Conservation (phyloP, 1,140 invertebrate species). For the Phenacoccus solenopsis region DNA sequence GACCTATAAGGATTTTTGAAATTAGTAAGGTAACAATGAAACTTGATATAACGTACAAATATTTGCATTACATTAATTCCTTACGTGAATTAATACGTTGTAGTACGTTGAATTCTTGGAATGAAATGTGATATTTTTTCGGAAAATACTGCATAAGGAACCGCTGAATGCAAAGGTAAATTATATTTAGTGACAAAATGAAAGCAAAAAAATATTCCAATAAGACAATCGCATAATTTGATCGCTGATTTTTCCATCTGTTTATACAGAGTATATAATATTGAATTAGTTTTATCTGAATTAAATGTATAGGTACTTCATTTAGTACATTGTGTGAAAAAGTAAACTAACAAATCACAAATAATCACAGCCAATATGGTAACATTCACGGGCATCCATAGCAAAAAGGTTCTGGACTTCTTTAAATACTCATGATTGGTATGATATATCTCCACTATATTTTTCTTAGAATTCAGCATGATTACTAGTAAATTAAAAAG, state of each 20-base stretch:
- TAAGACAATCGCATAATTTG: neutral
- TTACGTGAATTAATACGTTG: neutral
- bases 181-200: neutral
- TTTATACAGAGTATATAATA: neutral
- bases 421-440: neutral
- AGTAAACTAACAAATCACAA: neutral
- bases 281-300: neutral
- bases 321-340: neutral
- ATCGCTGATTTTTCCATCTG: neutral
- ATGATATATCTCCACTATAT: neutral
- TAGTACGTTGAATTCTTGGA: neutral
- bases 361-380: neutral
- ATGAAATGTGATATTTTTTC: neutral
- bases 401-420: neutral
- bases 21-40: too few relatives aligned
- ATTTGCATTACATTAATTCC: neutral
- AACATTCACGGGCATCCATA: neutral
- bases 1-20: neutral
- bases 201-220: neutral
- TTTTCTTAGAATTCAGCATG: too few relatives aligned
- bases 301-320: neutral
- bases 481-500: too few relatives aligned
- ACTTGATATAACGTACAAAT: too few relatives aligned
- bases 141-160: neutral
- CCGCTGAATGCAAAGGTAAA: neutral